phyloP scores from a whole-genome alignment of 2,888 invertebrate genomes.

The Pterostichus niger region DNA sequence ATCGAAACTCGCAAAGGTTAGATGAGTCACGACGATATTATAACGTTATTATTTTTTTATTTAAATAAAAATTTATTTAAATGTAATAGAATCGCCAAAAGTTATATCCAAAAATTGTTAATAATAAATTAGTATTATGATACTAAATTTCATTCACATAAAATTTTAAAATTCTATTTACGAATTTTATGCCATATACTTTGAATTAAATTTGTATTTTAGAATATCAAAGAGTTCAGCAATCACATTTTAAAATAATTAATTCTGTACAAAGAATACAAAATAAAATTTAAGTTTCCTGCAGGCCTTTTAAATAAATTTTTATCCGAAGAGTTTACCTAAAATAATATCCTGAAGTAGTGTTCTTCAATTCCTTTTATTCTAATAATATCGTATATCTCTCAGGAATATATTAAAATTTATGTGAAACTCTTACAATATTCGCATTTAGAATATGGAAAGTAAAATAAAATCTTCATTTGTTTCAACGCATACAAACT shows the following conservation, averaged over 20 bases:
- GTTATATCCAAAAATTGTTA: no score
- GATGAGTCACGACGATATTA: no score
- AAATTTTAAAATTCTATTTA: no score
- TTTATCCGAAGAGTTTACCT: not conserved
- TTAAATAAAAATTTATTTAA: no score
- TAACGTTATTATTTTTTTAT: no score
- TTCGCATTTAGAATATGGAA: slow-evolving; percentile 9
- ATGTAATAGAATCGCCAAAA: no score
- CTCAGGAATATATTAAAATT: slow-evolving; percentile 29
- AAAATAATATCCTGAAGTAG: not conserved
- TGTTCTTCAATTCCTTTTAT: not conserved
- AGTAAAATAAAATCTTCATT: slow-evolving; percentile 14
- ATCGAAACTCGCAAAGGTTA: no score
- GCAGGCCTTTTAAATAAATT: not conserved
- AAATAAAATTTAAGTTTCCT: not conserved
- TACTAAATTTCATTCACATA: no score
- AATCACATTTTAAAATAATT: not conserved
- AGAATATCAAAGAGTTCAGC: no score
- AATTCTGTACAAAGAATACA: not conserved
- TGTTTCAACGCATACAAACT: slow-evolving; percentile 32
- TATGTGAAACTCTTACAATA: slow-evolving; percentile 16
- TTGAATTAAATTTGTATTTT: no score
- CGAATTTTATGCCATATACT: no score
- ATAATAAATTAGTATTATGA: no score
- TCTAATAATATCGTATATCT: slow-evolving; percentile 12